phyloP scores from a whole-genome alignment of 1,140 invertebrate species.

The Caerostris extrusa region DNA sequence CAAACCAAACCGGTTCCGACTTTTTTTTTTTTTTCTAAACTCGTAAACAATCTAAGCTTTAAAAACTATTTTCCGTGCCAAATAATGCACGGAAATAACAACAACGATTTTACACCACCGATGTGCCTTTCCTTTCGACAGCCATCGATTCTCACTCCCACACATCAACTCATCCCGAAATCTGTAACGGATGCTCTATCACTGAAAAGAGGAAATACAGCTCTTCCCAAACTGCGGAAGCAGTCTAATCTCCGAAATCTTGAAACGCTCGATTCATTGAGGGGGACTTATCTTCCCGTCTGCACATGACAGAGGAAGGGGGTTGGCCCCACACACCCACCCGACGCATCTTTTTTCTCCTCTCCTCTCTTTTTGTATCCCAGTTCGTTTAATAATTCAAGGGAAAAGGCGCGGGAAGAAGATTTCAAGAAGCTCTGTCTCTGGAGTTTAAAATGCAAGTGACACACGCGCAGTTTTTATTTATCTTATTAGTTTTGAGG shows the following conservation, averaged over 20 bases:
- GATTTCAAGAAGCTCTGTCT: not conserved
- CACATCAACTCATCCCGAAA: not conserved
- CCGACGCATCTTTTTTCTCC: not conserved
- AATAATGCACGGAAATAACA: not conserved
- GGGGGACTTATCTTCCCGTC: constrained; percentile 18
- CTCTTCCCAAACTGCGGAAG: constrained; percentile 1
- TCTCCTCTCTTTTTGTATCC: not conserved
- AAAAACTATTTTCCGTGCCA: not conserved
- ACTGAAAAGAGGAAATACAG: constrained; percentile 40
- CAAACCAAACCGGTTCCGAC: no score
- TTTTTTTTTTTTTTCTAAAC: no score
- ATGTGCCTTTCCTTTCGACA: not conserved
- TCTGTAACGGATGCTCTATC: constrained; percentile 63
- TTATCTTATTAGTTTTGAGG: not conserved
- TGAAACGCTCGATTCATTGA: constrained; percentile 22
- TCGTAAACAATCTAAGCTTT: not conserved
- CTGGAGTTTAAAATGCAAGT: not conserved
- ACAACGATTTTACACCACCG: constrained; percentile 12
- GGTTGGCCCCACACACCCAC: not conserved
- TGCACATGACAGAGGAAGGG: not conserved
- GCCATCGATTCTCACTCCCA: not conserved
- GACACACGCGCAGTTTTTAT: not conserved
- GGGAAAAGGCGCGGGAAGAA: not conserved
- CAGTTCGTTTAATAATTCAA: constrained; percentile 18
- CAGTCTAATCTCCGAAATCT: constrained; percentile 2